Evolutionary conservation across 2,888 invertebrate genomes (phyloP).

Genomic region (Pediacus dermestoides): DNA sequence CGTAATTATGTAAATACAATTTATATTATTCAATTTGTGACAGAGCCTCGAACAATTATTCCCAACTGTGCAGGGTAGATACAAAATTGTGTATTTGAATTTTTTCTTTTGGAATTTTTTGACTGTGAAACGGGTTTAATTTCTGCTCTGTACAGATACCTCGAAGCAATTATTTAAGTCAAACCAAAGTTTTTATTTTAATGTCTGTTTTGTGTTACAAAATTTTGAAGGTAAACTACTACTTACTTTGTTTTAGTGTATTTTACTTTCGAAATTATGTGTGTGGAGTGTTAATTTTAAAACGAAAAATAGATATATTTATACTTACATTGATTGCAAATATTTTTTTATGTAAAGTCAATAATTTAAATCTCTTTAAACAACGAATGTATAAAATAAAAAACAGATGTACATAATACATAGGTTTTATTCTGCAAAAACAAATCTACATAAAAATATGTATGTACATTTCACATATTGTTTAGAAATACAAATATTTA

Average conservation of each 20-base stretch:
- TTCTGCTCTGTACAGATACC: not conserved
- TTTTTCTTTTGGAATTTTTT: conserved; percentile 17
- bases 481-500: conserved; percentile 33
- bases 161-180: not conserved
- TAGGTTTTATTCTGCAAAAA: no score
- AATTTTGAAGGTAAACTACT: conserved; percentile 1
- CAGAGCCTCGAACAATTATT: no score
- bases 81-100: no score
- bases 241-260: no score
- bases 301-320: no score
- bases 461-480: conserved; percentile 35
- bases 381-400: conserved; percentile 20
- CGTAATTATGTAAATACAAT: no score
- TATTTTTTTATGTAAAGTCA: conserved; percentile 6
- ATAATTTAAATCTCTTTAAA: conserved; percentile 16
- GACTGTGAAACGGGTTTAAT: conserved; percentile 7
- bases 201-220: not conserved
- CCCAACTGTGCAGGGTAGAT: no score
- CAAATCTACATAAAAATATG: conserved; percentile 27
- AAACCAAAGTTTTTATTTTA: not conserved
- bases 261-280: no score
- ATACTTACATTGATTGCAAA: no score
- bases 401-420: conserved; percentile 24
- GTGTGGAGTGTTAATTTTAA: no score
- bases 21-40: no score